These are phyloP conservation scores for Sceliomorpha sp. DNA, from an alignment of 2,888 invertebrate species.

Conservation along the genomic window DNA sequence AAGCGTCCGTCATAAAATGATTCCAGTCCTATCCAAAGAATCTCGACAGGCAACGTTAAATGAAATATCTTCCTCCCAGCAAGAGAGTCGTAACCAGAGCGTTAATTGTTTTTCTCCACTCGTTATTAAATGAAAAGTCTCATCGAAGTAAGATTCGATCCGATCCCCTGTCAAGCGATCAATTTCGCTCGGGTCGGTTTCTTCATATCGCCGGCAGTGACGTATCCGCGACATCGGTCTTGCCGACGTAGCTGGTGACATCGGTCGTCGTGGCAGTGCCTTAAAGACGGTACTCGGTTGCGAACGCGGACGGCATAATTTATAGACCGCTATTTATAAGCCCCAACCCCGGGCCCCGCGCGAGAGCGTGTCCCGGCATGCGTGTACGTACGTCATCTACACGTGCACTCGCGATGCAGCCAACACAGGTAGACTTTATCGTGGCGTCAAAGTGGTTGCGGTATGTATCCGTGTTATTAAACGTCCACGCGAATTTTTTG, in stretches of 20 bases:
- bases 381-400: constrained; percentile 19
- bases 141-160: neutral
- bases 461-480: constrained; percentile 34
- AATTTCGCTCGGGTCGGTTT: constrained; percentile 1
- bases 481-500: constrained; percentile 25
- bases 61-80: no score
- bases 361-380: constrained; percentile 28
- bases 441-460: constrained; percentile 6
- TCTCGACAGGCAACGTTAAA: no score
- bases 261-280: constrained; percentile 60
- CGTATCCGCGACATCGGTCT: constrained; percentile 47
- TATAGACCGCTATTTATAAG: constrained; percentile 70
- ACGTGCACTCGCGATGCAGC: constrained; percentile 6
- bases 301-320: constrained; percentile 70
- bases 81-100: neutral
- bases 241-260: constrained; percentile 58
- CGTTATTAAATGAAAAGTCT: neutral
- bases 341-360: constrained; percentile 10
- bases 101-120: neutral
- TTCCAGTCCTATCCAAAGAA: no score
- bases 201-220: constrained; percentile 30
- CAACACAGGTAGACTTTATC: constrained; percentile 19
- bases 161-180: constrained; percentile 2
- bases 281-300: constrained; percentile 66
- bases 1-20: no score